Conservation (phyloP, 2,797 vertebrate genomes). For the Gobio occitaniae region DNA sequence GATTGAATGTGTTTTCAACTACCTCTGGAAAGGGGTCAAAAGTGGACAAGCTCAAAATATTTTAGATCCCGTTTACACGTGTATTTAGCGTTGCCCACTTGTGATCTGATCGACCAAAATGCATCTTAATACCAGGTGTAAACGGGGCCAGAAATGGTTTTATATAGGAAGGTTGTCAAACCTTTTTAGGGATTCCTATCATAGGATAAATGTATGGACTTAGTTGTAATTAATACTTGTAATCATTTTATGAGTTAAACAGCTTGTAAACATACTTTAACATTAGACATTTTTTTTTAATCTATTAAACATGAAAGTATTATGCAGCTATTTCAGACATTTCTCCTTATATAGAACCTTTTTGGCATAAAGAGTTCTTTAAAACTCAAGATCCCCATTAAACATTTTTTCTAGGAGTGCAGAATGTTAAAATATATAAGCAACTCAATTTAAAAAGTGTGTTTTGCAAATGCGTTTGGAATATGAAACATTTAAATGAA, state of each 20-base stretch:
- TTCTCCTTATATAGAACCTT: neutral
- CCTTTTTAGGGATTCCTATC: neutral
- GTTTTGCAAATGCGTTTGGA: neutral
- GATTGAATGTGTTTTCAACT: no score
- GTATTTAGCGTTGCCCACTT: no score
- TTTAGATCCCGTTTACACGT: no score
- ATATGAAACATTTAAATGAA: constrained; percentile 12
- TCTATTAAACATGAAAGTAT: neutral
- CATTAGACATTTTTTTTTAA: neutral
- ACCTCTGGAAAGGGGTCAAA: no score
- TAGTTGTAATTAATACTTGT: neutral
- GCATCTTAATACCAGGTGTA: no score
- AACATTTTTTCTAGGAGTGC: neutral
- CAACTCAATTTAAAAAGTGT: neutral
- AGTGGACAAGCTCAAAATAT: no score
- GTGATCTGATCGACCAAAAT: no score
- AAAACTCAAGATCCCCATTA: neutral
- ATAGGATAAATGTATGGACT: neutral
- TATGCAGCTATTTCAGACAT: neutral
- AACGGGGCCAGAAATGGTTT: no score
- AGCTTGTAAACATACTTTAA: neutral
- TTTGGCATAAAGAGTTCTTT: neutral
- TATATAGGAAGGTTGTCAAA: no score
- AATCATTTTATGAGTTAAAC: neutral
- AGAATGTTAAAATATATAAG: neutral